Evolutionary conservation across 2,888 invertebrate species (phyloP).

Genomic region (Hybos culiciformis): DNA sequence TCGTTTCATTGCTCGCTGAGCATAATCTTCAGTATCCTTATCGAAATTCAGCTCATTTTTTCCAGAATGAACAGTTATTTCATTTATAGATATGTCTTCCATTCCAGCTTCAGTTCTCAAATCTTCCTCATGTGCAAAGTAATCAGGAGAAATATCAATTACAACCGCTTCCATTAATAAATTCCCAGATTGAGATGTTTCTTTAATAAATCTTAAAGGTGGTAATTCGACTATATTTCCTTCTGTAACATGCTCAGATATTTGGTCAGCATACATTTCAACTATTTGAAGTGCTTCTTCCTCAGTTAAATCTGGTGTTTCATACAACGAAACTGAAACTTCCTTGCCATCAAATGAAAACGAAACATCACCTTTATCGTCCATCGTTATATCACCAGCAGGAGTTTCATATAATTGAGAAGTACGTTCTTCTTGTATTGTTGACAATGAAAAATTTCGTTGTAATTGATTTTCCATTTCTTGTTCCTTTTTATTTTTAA

Average conservation of each 20-base stretch:
- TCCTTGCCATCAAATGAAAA: conserved; percentile 87
- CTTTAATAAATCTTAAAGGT: conserved; percentile 75
- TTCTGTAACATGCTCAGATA: conserved; percentile 75
- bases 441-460: conserved; percentile 71
- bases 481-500: conserved; percentile 38
- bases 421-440: conserved; percentile 80
- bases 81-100: conserved; percentile 71
- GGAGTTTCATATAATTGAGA: conserved; percentile 79
- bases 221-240: conserved; percentile 78
- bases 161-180: conserved; percentile 82
- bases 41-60: conserved; percentile 34
- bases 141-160: conserved; percentile 77
- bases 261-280: conserved; percentile 87
- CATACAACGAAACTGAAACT: conserved; percentile 79
- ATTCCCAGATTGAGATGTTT: conserved; percentile 77
- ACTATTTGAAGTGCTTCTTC: conserved; percentile 84
- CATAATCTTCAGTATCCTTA: conserved; percentile 38
- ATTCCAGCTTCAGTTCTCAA: conserved; percentile 73
- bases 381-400: conserved; percentile 59
- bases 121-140: conserved; percentile 67
- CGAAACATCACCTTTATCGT: conserved; percentile 74
- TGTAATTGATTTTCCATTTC: conserved; percentile 34
- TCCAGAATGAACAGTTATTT: conserved; percentile 50
- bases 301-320: conserved; percentile 84
- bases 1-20: conserved; percentile 29